Base-by-base conservation (phyloP, 2,797 vertebrate species). In the Pseudochaenichthys georgianus region DNA sequence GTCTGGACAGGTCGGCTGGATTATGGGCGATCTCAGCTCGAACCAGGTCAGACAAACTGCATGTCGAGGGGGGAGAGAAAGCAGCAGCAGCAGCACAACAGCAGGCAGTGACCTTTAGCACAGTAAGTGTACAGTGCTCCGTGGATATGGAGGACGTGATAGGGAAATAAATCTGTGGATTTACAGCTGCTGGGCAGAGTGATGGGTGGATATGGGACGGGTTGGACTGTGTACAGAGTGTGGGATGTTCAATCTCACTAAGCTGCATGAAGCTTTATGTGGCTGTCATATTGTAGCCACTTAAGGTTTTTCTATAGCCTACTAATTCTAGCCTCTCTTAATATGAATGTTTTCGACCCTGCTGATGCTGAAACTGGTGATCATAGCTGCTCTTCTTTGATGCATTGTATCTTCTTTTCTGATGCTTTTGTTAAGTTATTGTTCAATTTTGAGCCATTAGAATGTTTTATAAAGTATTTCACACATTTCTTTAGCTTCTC, bases 81-180 rank as follows among this genome's bases (percentile, higher is more conserved):
- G 66, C 34, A 64, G 55, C 47, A 52, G 79, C 81, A 82, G 76
- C 66, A 78, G 87, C 81, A 77, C 82, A 81, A 75, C 68, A 79
- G 85, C 81, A 83, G 76, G 74, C 73, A 38, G 69, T 80, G 91
- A 92, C 93, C 93, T 93, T 93, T 94, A 76, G 85, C 90, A 89
- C 83, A 94, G 82, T 91, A 83, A 88, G 77, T 78, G 54, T 87
- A 84, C 78, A 85, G 83, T 76, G 70, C 84, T 78, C 64, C 21
- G n/a, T 80, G 73, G 81, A 77, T 77, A 47, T 84, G 60, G 68
- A 84, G 80, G 83, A 86, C 58, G 41, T 76, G 84, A 84, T 85
- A 19, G 85, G 86, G 80, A 73, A 83, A 86, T 89, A 91, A 90
- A 91, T 80, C 84, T 85, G 83, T 75, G 85, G 91, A 90, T 89